A percentile compares a stretch with the other conserved stretches of the same genome.
phyloP scores from a whole-genome alignment of 2,888 invertebrate genomes.

The Caenorhabditis sp. region DNA sequence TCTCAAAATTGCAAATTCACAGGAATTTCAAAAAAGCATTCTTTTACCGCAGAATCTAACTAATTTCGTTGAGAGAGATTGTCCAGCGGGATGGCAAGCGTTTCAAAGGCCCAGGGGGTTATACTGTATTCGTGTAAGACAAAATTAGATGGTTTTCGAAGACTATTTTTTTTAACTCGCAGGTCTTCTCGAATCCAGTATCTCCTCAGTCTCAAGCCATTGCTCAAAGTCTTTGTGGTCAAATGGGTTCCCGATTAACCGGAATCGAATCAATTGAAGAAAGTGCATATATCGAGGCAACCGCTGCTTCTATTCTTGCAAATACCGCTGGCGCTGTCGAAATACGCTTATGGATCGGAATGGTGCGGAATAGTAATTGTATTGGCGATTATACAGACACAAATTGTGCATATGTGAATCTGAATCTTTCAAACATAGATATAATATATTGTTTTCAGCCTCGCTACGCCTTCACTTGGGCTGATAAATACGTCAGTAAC shows the following conservation, averaged over 20 bases:
- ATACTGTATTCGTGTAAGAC: neutral
- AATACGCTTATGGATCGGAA: neutral
- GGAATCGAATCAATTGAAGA: neutral
- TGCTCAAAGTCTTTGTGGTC: neutral
- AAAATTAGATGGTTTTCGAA: neutral
- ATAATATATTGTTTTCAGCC: neutral
- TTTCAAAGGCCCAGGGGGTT: neutral
- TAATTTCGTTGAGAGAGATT: neutral
- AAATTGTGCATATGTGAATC: neutral
- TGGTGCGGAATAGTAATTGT: neutral
- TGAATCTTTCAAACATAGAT: neutral
- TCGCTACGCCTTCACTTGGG: neutral
- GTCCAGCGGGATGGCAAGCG: neutral
- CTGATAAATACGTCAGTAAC: neutral
- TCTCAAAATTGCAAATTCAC: neutral
- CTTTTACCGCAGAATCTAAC: neutral
- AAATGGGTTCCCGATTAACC: neutral
- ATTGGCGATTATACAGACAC: neutral
- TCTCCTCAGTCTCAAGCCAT: neutral
- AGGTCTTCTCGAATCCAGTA: neutral
- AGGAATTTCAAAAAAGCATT: neutral
- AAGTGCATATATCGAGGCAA: neutral
- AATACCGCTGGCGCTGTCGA: neutral
- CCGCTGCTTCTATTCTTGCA: neutral
- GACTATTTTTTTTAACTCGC: neutral